A percentile compares a stretch with the other conserved stretches of the same genome.
Evolutionary conservation across 2,888 invertebrate genomes (phyloP).

Genomic region (Tethea ocularis): DNA sequence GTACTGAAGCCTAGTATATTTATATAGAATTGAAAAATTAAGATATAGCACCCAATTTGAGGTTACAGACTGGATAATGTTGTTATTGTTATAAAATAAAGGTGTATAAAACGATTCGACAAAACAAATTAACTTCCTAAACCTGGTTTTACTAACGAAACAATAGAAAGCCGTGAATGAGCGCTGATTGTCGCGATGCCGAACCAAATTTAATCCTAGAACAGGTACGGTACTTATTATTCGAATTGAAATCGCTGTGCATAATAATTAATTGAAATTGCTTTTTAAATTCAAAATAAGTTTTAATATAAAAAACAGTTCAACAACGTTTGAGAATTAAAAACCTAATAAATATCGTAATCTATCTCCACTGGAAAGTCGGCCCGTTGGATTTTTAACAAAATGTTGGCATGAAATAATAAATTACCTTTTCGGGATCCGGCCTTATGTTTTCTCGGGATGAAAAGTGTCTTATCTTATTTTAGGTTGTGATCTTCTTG

Average conservation of each 20-base stretch:
- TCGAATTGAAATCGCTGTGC: neutral
- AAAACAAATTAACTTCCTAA: conserved; percentile 45
- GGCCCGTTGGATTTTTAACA: too few species aligned
- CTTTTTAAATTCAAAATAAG: too few species aligned
- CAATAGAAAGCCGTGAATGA: conserved; percentile 48
- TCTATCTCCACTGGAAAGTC: too few species aligned
- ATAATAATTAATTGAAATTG: neutral
- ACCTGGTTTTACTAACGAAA: conserved; percentile 43
- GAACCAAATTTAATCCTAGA: conserved; percentile 41
- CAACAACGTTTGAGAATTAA: too few species aligned
- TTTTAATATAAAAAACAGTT: too few species aligned
- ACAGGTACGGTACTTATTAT: conserved; percentile 14
- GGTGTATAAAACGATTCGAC: conserved; percentile 36
- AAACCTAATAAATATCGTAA: neutral
- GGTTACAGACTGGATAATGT: neutral
- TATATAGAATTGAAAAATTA: too few species aligned
- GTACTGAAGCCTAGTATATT: too few species aligned
- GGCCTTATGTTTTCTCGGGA: too few species aligned
- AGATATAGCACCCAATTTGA: neutral
- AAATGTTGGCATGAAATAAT: too few species aligned
- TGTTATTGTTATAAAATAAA: conserved; percentile 26
- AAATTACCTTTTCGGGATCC: too few species aligned
- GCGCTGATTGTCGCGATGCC: conserved; percentile 45
- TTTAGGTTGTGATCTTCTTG: too few species aligned
- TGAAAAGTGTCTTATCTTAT: too few species aligned